Conservation (phyloP, 37 sponge, comb jelly and placozoan species). For the Crambe crambe region DNA sequence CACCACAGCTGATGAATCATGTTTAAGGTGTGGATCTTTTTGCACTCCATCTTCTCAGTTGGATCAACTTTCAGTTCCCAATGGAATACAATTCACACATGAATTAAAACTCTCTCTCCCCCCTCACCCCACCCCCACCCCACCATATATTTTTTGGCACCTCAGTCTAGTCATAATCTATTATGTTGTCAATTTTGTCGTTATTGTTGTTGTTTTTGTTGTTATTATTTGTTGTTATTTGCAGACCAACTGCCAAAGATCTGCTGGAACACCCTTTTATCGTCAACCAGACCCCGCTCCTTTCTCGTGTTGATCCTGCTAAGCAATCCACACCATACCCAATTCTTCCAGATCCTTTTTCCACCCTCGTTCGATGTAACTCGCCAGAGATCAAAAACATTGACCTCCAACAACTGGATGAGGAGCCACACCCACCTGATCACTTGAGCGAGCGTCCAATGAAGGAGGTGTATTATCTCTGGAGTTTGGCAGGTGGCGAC, state of each 20-base stretch:
- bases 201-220: not conserved
- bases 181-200: no score
- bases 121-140: no score
- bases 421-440: slow-evolving; percentile 13
- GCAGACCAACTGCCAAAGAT: slow-evolving; percentile 13
- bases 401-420: not conserved
- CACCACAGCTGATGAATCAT: no score
- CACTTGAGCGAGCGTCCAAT: slow-evolving; percentile 47
- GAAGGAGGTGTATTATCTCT: slow-evolving; percentile 90
- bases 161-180: no score
- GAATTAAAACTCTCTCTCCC: no score
- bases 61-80: no score
- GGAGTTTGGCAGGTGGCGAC: slow-evolving; percentile 98
- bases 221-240: not conserved
- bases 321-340: slow-evolving; percentile 5
- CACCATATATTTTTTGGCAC: no score
- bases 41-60: no score
- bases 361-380: slow-evolving; percentile 25
- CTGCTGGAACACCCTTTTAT: slow-evolving; percentile 37
- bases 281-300: not conserved
- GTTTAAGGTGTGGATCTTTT: no score
- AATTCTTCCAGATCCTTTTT: slow-evolving; percentile 43
- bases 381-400: not conserved
- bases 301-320: not conserved
- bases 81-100: no score